Evolutionary conservation across 2,113 vertebrate genomes (phyloP).

Genomic region (Calypte anna): DNA sequence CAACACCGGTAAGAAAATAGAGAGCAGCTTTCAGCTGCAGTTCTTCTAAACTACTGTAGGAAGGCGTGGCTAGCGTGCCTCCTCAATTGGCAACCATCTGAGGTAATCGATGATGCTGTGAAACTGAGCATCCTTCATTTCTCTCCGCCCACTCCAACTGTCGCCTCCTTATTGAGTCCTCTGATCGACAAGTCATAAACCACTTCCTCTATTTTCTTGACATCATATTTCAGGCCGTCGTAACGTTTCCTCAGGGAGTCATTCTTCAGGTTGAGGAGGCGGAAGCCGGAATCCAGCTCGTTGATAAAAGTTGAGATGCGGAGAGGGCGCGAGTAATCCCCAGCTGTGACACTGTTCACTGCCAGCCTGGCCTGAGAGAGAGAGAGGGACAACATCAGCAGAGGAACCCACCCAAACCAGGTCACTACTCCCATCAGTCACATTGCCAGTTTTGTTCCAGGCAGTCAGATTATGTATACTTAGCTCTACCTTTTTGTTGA

Average conservation of each 20-base stretch:
- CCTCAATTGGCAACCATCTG: conserved; percentile 61
- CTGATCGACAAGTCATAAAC: conserved; percentile 97
- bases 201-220: conserved; percentile 99
- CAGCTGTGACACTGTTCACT: conserved; percentile 96
- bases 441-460: not conserved
- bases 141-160: conserved; percentile 67
- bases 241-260: conserved; percentile 97
- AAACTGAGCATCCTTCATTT: conserved; percentile 69
- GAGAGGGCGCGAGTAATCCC: conserved; percentile 92
- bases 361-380: conserved; percentile 87
- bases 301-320: conserved; percentile 97
- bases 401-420: not conserved
- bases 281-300: conserved; percentile 95
- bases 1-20: conserved; percentile 72
- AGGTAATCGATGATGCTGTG: conserved; percentile 29
- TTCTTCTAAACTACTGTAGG: conserved; percentile 68
- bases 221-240: conserved; percentile 96
- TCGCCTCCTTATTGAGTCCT: conserved; percentile 88
- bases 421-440: not conserved
- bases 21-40: conserved; percentile 65
- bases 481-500: not conserved
- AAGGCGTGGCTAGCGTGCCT: conserved; percentile 43
- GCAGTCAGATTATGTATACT: not conserved
- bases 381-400: not conserved
- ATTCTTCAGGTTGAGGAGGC: conserved; percentile 96